Base-by-base conservation (phyloP, 2,113 vertebrate species). In the Lonchura striata region DNA sequence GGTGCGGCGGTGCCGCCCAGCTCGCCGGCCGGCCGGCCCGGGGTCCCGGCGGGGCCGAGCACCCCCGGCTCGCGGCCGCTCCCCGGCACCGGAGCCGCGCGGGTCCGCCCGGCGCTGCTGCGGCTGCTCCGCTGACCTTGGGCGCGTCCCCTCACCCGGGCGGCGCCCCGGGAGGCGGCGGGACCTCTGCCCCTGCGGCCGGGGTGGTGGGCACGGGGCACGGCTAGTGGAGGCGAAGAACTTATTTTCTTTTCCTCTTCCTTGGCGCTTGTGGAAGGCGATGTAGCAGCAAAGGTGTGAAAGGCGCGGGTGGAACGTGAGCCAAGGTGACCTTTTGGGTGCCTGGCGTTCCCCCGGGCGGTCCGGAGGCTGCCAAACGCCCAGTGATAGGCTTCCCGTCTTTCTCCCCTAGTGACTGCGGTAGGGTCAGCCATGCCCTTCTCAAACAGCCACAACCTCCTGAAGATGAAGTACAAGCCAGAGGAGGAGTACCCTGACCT, bases 401-500 rank as follows among this genome's bases (percentile, higher is more conserved):
- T 96, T 47, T 92, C 84, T 94, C 68, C 88, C 90, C 13, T 39
- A 95, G 96, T 74, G 93, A 95, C 96, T 94, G 95, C 97, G 47
- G 74, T 95, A 98, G 98, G 94, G 97, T 93, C 98, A 97, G 95
- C 91, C 98, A 99, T 99, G 99, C 99, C 99, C 76, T 99, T 99
- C 97, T 98, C 99, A 90, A 99, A 99, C 97, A 99, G 98, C 84
- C 99, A 99, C 98, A 99, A 99, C 96, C 70, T 98, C 69, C 12
- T 98, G 97, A 99, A 99, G 98, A 95, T 98, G 98, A 99, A 99
- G 56, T 96, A 90, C 94, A 20, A 89, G 2, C 90, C 96, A 0
- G 98, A 97, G 4, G 97, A 99, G 13, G 99, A 99, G 97, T 99
- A 94, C 93, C 99, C 99, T 1, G 99, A 99, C 97, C 98, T 99